These are phyloP conservation scores for Leptarthrus brevirostris DNA, from an alignment of 2,888 invertebrate species.

Conservation along the genomic window DNA sequence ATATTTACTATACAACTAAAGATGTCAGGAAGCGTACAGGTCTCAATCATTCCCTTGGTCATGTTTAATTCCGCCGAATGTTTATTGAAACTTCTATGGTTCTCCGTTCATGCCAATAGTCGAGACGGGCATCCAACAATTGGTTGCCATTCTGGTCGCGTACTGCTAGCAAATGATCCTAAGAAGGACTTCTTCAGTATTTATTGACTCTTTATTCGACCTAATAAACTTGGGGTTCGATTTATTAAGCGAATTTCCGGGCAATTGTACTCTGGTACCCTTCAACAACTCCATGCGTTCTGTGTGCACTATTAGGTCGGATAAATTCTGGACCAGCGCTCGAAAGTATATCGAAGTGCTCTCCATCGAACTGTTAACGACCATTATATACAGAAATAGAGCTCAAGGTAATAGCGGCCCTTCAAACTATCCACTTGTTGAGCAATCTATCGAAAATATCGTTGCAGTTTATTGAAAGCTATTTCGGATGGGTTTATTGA, in stretches of 20 bases:
- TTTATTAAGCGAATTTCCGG: background rate
- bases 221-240: background rate
- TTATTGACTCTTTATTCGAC: constrained; percentile 6
- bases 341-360: too few species aligned
- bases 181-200: constrained; percentile 1
- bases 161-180: background rate
- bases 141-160: background rate
- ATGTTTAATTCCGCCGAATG: background rate
- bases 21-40: background rate
- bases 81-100: background rate
- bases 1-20: background rate
- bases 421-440: too few species aligned
- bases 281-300: background rate
- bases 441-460: too few species aligned
- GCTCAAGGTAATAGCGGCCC: too few species aligned
- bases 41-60: background rate
- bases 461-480: too few species aligned
- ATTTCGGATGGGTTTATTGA: too few species aligned
- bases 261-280: background rate
- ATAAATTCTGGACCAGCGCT: too few species aligned
- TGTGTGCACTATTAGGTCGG: background rate
- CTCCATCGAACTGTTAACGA: too few species aligned
- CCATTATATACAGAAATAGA: too few species aligned
- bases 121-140: background rate
- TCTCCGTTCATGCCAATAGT: background rate